These are phyloP conservation scores for Perizoma flavofasciatum DNA, from an alignment of 2,888 invertebrate species.

Conservation along the genomic window DNA sequence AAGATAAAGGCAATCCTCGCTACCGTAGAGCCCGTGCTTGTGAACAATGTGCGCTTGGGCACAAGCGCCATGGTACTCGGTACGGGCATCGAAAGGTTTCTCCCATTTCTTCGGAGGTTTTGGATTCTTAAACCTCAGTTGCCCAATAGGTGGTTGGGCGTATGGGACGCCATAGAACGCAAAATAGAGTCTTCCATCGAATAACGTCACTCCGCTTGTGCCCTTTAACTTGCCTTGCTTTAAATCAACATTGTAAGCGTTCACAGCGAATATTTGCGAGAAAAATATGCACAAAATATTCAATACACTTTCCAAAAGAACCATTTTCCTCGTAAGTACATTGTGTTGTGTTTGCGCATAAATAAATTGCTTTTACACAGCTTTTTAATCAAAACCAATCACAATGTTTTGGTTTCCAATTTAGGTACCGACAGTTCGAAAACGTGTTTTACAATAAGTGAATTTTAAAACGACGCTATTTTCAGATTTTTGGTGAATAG, in stretches of 20 bases:
- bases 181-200: slow-evolving; percentile 57
- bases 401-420: slow-evolving; percentile 13
- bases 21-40: slow-evolving; percentile 66
- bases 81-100: slow-evolving; percentile 82
- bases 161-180: slow-evolving; percentile 76
- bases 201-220: slow-evolving; percentile 52
- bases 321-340: slow-evolving; percentile 3
- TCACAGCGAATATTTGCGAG: slow-evolving; percentile 34
- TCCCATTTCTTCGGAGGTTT: slow-evolving; percentile 67
- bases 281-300: slow-evolving; percentile 39
- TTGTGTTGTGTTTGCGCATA: not conserved
- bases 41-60: slow-evolving; percentile 84
- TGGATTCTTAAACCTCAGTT: slow-evolving; percentile 70
- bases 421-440: slow-evolving; percentile 6
- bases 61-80: slow-evolving; percentile 78
- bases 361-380: not conserved
- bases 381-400: slow-evolving; percentile 19
- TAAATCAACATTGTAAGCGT: slow-evolving; percentile 50
- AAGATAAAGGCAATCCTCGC: slow-evolving; percentile 86
- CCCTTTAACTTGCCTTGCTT: slow-evolving; percentile 65
- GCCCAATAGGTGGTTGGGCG: slow-evolving; percentile 62
- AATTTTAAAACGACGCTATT: slow-evolving; percentile 18
- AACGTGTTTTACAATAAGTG: slow-evolving; percentile 6
- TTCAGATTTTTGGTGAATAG: slow-evolving; percentile 73
- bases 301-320: not conserved